Conservation (phyloP, 2,888 invertebrate genomes). For the Diabrotica balteata region DNA sequence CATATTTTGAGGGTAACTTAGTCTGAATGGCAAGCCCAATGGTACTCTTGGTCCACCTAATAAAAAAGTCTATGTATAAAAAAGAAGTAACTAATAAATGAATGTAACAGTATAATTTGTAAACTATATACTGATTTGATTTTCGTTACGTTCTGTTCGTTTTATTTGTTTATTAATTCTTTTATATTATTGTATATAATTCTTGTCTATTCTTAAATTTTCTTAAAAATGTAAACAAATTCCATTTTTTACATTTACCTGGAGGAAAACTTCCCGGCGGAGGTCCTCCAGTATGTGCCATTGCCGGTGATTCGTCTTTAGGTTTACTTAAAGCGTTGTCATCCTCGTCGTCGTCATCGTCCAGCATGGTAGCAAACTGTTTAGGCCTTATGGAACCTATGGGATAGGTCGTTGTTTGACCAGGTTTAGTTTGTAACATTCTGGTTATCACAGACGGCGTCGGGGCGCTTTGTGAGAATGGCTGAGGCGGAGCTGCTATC, state of each 20-base stretch:
- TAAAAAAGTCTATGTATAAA: constrained; percentile 3
- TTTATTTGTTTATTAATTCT: too few relatives aligned
- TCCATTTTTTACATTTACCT: constrained; percentile 27
- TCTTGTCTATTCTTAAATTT: too few relatives aligned
- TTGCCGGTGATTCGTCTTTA: constrained; percentile 5
- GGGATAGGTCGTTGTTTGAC: constrained; percentile 43
- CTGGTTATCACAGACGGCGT: constrained; percentile 69
- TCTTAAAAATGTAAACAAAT: too few relatives aligned
- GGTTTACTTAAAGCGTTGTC: not conserved
- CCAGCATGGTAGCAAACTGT: constrained; percentile 52
- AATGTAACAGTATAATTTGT: too few relatives aligned
- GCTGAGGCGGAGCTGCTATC: constrained; percentile 62
- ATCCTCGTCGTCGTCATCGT: constrained; percentile 44
- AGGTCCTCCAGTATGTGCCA: constrained; percentile 21
- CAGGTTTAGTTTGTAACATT: constrained; percentile 64
- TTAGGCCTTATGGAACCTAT: constrained; percentile 51
- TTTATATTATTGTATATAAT: too few relatives aligned
- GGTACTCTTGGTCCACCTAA: constrained; percentile 42
- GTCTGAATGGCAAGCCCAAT: constrained; percentile 42
- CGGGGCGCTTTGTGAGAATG: constrained; percentile 62
- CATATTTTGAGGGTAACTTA: constrained; percentile 45
- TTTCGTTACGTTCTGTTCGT: too few relatives aligned
- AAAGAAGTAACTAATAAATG: too few relatives aligned
- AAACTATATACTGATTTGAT: too few relatives aligned
- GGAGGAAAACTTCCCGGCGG: constrained; percentile 44